Percentiles rank a stretch among this genome's conserved stretches.
Evolutionary conservation across 2,113 vertebrate species (phyloP).

Genomic region (Psilopogon haemacephalus): DNA sequence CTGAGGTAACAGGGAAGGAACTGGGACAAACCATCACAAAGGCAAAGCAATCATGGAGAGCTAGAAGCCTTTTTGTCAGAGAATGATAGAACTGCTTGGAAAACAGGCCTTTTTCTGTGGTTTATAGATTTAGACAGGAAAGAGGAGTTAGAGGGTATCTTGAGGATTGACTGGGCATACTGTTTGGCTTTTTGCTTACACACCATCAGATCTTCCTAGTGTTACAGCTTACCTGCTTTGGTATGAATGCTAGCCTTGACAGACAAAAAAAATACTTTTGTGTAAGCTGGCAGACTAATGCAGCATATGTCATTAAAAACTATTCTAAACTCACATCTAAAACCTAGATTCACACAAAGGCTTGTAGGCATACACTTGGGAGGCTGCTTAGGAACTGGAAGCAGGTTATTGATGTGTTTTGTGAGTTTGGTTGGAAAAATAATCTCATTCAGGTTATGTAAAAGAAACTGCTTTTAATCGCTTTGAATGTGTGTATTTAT

Average conservation of each 20-base stretch:
- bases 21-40: neutral
- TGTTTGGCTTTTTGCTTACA: neutral
- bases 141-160: neutral
- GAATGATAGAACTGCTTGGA: neutral
- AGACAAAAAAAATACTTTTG: neutral
- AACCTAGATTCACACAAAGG: neutral
- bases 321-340: neutral
- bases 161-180: neutral
- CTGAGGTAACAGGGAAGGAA: slow-evolving; percentile 12
- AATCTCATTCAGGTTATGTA: neutral
- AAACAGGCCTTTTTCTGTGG: neutral
- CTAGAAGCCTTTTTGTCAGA: neutral
- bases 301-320: neutral
- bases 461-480: slow-evolving; percentile 18
- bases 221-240: neutral
- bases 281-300: neutral
- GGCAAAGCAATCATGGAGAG: accelerated
- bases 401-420: neutral
- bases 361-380: neutral
- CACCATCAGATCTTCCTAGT: neutral
- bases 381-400: neutral
- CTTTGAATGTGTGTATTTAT: neutral
- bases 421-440: neutral
- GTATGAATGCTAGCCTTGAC: neutral
- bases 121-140: neutral